phyloP scores from a whole-genome alignment of 2,888 invertebrate species.

The Patella ulyssiponensis region DNA sequence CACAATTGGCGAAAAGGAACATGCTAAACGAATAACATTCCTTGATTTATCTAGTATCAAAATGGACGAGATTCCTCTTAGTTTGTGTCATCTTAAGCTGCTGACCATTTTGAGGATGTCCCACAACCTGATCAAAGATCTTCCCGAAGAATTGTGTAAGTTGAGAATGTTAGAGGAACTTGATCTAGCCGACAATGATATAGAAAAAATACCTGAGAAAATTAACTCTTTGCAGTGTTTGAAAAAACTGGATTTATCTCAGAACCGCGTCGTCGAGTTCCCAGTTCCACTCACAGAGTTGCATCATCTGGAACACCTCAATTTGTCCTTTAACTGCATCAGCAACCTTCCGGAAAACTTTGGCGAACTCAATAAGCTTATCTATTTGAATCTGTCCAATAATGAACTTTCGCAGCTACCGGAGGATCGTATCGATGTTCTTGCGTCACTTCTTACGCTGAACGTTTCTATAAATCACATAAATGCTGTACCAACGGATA shows the following conservation, averaged over 20 bases:
- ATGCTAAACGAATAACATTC: conserved; percentile 54
- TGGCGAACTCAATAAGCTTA: conserved; percentile 61
- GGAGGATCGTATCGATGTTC: conserved; percentile 79
- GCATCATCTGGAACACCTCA: conserved; percentile 55
- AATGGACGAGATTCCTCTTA: conserved; percentile 57
- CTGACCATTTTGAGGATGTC: conserved; percentile 56
- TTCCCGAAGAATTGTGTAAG: conserved; percentile 59
- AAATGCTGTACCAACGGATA: conserved; percentile 77
- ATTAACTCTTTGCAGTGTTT: conserved; percentile 62
- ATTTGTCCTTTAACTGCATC: conserved; percentile 65
- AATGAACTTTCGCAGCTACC: conserved; percentile 64
- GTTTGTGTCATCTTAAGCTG: conserved; percentile 56
- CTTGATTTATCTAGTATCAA: conserved; percentile 59
- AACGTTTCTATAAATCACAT: conserved; percentile 87
- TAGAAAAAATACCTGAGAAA: conserved; percentile 43
- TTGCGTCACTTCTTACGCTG: conserved; percentile 81
- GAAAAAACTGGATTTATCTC: conserved; percentile 79
- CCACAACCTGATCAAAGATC: conserved; percentile 54
- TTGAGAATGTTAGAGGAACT: conserved; percentile 56
- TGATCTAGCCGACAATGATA: conserved; percentile 59
- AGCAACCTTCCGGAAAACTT: conserved; percentile 63
- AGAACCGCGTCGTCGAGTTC: conserved; percentile 74
- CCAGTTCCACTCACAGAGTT: conserved; percentile 50
- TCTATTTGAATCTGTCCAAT: conserved; percentile 61
- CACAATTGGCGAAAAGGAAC: conserved; percentile 55